Conservation (phyloP, 2,113 vertebrate species). For the Elaphurus davidianus region DNA sequence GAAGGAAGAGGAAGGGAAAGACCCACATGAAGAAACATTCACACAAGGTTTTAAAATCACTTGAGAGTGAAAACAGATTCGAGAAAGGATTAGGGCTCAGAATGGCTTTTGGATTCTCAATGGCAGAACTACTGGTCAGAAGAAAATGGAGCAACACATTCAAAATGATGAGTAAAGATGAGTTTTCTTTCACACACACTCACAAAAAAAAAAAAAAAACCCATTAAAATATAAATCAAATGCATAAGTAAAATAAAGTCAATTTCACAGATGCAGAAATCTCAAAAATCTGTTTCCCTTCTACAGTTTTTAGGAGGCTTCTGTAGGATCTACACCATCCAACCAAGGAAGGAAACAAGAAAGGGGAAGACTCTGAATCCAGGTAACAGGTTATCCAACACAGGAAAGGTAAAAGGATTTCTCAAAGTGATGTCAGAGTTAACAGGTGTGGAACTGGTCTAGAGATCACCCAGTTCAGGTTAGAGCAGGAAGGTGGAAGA, state of each 20-base stretch:
- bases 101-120: neutral
- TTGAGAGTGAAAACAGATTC: neutral
- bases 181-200: neutral
- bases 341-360: neutral
- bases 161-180: constrained; percentile 1
- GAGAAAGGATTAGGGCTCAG: neutral
- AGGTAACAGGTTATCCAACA: neutral
- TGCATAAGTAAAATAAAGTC: constrained; percentile 1
- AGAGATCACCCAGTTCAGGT: neutral
- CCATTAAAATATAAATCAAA: constrained; percentile 24
- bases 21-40: neutral
- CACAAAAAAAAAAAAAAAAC: neutral
- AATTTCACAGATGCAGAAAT: neutral
- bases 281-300: neutral
- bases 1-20: neutral
- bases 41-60: neutral
- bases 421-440: neutral
- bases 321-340: neutral
- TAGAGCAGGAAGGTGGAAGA: neutral
- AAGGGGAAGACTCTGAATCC: neutral
- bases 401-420: neutral
- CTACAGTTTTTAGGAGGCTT: neutral
- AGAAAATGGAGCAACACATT: neutral
- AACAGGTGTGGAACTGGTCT: neutral
- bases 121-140: neutral